Conservation (phyloP, 1,140 invertebrate genomes). For the Vanessa tameamea region DNA sequence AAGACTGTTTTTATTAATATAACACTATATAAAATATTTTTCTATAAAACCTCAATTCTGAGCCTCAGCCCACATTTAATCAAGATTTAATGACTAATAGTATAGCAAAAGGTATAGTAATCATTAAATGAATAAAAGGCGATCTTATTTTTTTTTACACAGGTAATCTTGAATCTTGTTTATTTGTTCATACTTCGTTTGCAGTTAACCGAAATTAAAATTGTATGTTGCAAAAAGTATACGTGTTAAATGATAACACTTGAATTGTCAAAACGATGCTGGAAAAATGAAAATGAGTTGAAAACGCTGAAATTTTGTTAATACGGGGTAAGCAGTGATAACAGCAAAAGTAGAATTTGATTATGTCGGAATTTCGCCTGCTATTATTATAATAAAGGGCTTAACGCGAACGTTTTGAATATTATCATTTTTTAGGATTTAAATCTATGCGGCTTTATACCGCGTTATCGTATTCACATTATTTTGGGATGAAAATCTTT, state of each 20-base stretch:
- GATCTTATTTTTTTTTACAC: no score
- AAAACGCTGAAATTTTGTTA: conserved; percentile 2
- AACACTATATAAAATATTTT: no score
- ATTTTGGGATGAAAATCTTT: neutral
- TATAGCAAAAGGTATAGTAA: no score
- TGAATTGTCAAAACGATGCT: neutral
- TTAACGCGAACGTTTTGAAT: neutral
- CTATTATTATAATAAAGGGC: conserved; percentile 11
- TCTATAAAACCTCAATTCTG: no score
- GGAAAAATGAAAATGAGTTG: neutral
- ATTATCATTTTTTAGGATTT: conserved; percentile 4
- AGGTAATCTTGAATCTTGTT: no score
- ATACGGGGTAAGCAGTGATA: conserved; percentile 1
- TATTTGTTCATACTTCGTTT: no score
- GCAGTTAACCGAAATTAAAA: neutral
- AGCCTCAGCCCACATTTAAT: no score
- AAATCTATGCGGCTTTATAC: neutral
- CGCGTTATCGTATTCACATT: neutral
- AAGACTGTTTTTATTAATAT: no score
- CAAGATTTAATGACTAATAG: no score
- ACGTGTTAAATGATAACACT: neutral
- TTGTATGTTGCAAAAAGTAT: neutral
- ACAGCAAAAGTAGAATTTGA: neutral
- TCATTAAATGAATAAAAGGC: no score
- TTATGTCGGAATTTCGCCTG: neutral